Evolutionary conservation across 1,140 invertebrate species (phyloP).

Genomic region (Ips nitidus): DNA sequence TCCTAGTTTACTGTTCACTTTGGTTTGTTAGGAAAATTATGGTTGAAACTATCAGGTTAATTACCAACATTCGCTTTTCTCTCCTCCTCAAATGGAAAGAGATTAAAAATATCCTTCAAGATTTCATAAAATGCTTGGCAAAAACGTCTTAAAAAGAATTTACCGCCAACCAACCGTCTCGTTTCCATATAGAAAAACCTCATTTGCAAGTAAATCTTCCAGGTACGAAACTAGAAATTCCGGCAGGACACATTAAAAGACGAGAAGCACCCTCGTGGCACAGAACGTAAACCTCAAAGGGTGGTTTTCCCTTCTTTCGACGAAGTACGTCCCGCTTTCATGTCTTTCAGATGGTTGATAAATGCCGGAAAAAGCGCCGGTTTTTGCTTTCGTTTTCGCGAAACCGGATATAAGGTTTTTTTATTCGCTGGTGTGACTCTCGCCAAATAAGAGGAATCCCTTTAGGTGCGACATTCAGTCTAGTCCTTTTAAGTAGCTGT

Average conservation of each 20-base stretch:
- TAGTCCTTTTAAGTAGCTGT: not conserved
- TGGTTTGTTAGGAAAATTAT: not conserved
- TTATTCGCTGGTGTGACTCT: not conserved
- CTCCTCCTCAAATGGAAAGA: too few relatives aligned
- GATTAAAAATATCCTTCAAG: not conserved
- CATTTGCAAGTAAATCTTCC: too few relatives aligned
- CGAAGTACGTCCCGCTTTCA: not conserved
- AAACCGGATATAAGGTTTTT: slow-evolving; percentile 3
- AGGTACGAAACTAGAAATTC: too few relatives aligned
- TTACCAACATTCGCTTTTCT: not conserved
- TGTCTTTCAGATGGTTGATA: not conserved
- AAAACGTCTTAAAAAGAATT: too few relatives aligned
- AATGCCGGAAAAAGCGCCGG: not conserved
- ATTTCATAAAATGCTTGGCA: too few relatives aligned
- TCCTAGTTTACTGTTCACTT: too few relatives aligned
- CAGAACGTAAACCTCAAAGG: not conserved
- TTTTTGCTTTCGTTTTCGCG: not conserved
- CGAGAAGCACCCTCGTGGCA: not conserved
- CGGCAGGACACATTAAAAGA: not conserved
- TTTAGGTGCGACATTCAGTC: not conserved
- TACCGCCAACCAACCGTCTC: too few relatives aligned
- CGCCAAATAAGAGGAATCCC: not conserved
- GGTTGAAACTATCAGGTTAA: not conserved
- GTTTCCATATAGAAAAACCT: too few relatives aligned
- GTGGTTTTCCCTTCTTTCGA: not conserved